Evolutionary conservation across 2,888 invertebrate species (phyloP), one percentile per base, ranked within the genome.

Genomic region (Nomada fabriciana): DNA sequence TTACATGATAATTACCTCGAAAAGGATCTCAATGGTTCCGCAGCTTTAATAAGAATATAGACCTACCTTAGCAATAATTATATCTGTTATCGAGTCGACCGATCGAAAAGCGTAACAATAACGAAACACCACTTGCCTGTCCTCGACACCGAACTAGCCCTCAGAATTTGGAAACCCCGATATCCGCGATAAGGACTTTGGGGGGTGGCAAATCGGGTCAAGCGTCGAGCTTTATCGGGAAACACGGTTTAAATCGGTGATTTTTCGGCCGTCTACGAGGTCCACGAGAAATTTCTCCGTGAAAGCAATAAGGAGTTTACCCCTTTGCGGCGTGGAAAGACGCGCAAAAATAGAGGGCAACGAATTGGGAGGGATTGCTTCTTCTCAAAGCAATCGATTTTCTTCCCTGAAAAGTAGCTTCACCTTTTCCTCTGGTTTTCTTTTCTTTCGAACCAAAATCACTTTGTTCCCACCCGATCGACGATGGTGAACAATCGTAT

Each of bases 231-330:
- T 76, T 69, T 47, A 55, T 69, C 15, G 18, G 36, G 23, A 0
- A 43, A 57, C n/a, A 29, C 20, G 53, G n/a, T 25, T 63, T 15
- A 43, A 42, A 13, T 73, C 63, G 55, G 55, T 20, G n/a, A 60
- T 67, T 67, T 74, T 23, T 36, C 67, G 73, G 18, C 29, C 13
- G 47, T 7, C 25, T 29, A 2, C 15, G 11, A 29, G 20, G 15
- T 36, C n/a, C 53, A n/a, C n/a, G 20, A 53, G 68, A 61, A 61
- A 61, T 55, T 53, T 76, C 53, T 23, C 18, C 20, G 43, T 20
- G 13, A 9, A 25, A 20, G 20, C 36, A 3, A 42, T n/a, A 42
- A 65, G n/a, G 10, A 13, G 25, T 18, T 36, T 36, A 36, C 36
- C 18, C 18, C 29, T 59, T 29, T 59, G 36, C 36, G 36, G 36